A percentile compares a stretch with the other conserved stretches of the same genome.
Conservation (phyloP, 2,113 vertebrate species). For the Phoenicopterus ruber region DNA sequence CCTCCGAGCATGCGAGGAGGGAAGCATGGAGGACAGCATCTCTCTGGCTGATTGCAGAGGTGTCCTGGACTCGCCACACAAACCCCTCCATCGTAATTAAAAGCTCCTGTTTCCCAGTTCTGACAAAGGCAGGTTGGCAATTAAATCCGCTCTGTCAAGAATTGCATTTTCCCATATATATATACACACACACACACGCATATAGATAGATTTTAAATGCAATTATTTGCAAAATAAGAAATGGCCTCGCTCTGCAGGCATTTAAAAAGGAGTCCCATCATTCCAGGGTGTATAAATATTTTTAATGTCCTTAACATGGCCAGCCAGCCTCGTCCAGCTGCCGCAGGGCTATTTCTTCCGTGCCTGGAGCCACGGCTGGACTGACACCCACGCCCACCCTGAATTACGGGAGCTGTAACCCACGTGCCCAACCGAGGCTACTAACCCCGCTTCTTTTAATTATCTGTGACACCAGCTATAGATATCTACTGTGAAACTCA, state of each 20-base stretch:
- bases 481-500: neutral
- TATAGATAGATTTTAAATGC: neutral
- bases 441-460: neutral
- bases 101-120: neutral
- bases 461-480: neutral
- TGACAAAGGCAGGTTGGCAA: neutral
- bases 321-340: neutral
- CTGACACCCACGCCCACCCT: neutral
- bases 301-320: neutral
- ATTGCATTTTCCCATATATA: neutral
- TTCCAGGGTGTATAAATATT: neutral
- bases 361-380: neutral
- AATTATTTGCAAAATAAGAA: neutral
- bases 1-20: neutral
- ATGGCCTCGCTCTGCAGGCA: neutral
- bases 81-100: neutral
- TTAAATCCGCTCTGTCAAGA: neutral
- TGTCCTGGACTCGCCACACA: neutral
- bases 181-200: accelerated
- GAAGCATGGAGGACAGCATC: neutral
- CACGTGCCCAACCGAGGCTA: neutral
- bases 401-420: neutral
- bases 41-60: conserved; percentile 11
- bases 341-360: neutral
- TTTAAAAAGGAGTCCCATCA: neutral